Base-by-base conservation (phyloP, 2,888 invertebrate species). In the Nycteola revayana region DNA sequence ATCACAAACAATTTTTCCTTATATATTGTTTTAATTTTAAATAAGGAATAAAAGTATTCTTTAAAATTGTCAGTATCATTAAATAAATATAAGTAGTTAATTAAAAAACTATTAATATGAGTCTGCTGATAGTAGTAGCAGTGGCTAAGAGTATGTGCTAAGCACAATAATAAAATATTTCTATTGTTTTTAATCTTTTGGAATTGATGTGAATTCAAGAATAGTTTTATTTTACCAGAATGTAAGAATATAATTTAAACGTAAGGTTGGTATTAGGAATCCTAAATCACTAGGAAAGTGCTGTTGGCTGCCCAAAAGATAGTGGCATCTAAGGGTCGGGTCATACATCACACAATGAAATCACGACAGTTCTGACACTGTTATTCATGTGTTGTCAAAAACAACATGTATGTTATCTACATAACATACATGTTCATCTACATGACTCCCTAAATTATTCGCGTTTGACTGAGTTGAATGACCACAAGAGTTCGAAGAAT, bases 61-160 rank as follows among this genome's bases (percentile, higher is more conserved):
- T 30, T 32, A 8, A 31, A 36, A 28, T 21, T 25, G 32, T 22
- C 21, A 34, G 25, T 24, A 9, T 37, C 14, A 9, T 22, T 45
- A 37, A 18, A 20, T 39, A 6, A 30, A 25, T 33, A 11, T 14
- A n/a, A n/a, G n/a, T 14, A 14, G 14, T 14, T 14, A 14, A 14
- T 2, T 14, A 14, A 3, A 14, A 14, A 3, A 14, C 2, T 14
- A 14, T 14, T 14, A 14, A 21, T 24, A 39, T 37, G 40, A 40
- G 27, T 49, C 27, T 40, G 37, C 18, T 22, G 28, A 28, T 42
- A 36, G 38, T 45, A 14, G 14, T 14, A 14, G 14, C 14, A 14
- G 35, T 42, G 48, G 32, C 39, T 36, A 39, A 46, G 48, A 34
- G 47, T 57, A 59, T 60, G 58, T 59, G 63, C 53, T 48, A 49